Base-by-base conservation (phyloP, 2,113 vertebrate genomes). In the Chunga burmeisteri region DNA sequence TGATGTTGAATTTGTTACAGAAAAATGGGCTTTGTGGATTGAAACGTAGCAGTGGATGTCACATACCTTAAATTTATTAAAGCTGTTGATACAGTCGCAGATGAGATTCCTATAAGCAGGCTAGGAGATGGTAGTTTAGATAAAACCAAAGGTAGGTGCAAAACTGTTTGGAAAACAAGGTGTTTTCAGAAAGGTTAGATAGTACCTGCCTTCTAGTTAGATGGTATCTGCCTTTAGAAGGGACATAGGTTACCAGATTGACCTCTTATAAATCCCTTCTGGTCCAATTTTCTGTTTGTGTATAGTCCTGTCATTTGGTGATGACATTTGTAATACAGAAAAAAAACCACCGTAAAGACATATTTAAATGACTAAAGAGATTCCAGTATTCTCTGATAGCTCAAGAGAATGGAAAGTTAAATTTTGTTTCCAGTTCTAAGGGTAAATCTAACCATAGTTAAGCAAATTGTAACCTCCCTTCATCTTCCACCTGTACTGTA, bases 161-260 rank as follows among this genome's bases (percentile, higher is more conserved):
- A 81, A 87, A 63, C 47, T 81, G 13, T 71, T 82, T 11, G 30
- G 44, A 52, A 72, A 94, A 81, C n/a, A 91, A 81, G 83, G n/a
- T 94, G 77, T 95, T 93, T 87, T 81, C 29, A 47, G 77, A 89
- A 96, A 91, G 73, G 73, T 95, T 96, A 96, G 95, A 93, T 95
- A 96, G 86, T 68, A 93, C 84, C 55, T 91, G 68, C 65, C 73
- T 89, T 75, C 83, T 72, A 9, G 63, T 67, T 72, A 67, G 83
- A 89, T 95, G 56, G 12, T 67, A 93, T 96, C 93, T 96, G 42
- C 66, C 52, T 67, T 84, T 47, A 49, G 81, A 89, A 72, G 65
- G 44, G 22, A 68, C 8, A 3, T 66, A 56, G 81, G 52, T 89
- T 91, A 52, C 68, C 56, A 55, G n/a, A 78, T 42, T 62, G 65